phyloP scores from a whole-genome alignment of 2,888 invertebrate genomes.

The Pterostichus niger region DNA sequence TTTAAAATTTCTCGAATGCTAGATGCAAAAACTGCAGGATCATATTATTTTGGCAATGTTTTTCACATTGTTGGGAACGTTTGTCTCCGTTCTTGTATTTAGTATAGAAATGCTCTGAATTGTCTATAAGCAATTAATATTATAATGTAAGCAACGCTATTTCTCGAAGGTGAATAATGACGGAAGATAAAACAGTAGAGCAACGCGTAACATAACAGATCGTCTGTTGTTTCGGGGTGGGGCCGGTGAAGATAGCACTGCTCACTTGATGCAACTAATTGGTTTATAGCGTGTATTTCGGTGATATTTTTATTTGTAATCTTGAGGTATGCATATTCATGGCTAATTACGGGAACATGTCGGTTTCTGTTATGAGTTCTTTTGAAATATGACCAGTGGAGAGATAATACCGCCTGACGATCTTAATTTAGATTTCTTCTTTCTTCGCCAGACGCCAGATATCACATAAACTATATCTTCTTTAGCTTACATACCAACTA shows the following conservation, averaged over 20 bases:
- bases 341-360: slow-evolving; percentile 70
- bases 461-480: too few relatives aligned
- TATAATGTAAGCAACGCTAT: slow-evolving; percentile 14
- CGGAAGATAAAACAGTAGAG: slow-evolving; percentile 28
- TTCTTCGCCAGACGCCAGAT: slow-evolving; percentile 7
- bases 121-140: slow-evolving; percentile 27
- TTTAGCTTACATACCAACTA: too few relatives aligned
- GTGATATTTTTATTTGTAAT: slow-evolving; percentile 70
- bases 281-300: slow-evolving; percentile 72
- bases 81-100: too few relatives aligned
- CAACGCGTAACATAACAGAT: slow-evolving; percentile 33
- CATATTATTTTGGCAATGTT: too few relatives aligned
- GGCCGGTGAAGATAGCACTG: slow-evolving; percentile 71
- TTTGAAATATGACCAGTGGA: slow-evolving; percentile 62
- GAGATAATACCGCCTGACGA: slow-evolving; percentile 51
- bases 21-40: too few relatives aligned
- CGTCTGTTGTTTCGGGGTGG: slow-evolving; percentile 69
- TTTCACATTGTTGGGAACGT: too few relatives aligned
- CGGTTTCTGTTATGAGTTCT: slow-evolving; percentile 65
- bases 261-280: slow-evolving; percentile 69
- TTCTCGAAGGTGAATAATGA: slow-evolving; percentile 20
- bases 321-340: slow-evolving; percentile 71
- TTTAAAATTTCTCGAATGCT: too few relatives aligned
- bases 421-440: slow-evolving; percentile 49
- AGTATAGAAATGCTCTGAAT: background rate